Base-by-base conservation (phyloP, 2,888 invertebrate genomes). In the Harmothoe impar region DNA sequence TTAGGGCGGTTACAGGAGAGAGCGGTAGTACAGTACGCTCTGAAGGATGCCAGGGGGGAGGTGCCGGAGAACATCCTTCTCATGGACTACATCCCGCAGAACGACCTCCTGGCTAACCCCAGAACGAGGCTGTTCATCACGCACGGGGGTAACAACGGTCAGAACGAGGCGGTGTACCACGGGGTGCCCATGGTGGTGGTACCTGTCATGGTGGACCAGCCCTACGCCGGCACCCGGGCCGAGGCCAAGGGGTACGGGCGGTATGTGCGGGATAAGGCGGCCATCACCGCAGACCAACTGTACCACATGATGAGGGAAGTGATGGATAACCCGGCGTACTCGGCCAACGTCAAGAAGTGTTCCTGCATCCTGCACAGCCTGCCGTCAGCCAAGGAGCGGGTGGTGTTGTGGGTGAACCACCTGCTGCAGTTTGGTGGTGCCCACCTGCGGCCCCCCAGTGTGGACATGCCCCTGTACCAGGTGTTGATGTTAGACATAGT, bases 61-160 rank as follows among this genome's bases (percentile, higher is more conserved):
- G 85, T 85, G 15, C 85, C 85, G n/a, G 85, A 51, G 3, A 85
- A 85, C 51, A 52, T 85, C 17, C 10, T 20, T 10, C 81, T 81
- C 17, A 10, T 85, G 52, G 25, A 85, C 3, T 85, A 52, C 51
- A 35, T 85, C n/a, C 85, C 85, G n/a, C 85, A 85, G 52, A 51
- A 51, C 51, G 85, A 85, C 51, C 51, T 85, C n/a, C 52, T 85
- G 5, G 52, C 51, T 51, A 43, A 85, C 25, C 85, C 85, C 52
- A 85, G 51, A 51, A 85, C 25, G 10, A 25, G 25, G 25, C 10
- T 85, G 23, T 85, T 85, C n/a, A 85, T 85, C 7, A 85, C 52
- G 5, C 85, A 85, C 25, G 85, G 85, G 5, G 85, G 85, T 3
- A 85, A 43, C 85, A 85, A 85, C n/a, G 85, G 85, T 85, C 85